Evolutionary conservation across 2,113 vertebrate species (phyloP).

Genomic region (Burhinus oedicnemus): DNA sequence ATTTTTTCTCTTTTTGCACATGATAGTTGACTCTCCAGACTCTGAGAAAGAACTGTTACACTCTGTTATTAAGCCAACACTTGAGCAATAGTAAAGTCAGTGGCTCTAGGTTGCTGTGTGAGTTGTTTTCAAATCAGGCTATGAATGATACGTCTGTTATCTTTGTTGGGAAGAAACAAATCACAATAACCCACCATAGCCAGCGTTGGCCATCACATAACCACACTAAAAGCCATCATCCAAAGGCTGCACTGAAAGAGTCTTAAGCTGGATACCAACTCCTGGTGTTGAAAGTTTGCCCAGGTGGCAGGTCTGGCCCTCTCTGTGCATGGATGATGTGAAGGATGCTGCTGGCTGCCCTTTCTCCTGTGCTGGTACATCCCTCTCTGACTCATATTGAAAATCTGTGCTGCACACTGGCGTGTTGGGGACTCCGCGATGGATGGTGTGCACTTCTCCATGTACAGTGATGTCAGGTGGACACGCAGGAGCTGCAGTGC

Average conservation of each 20-base stretch:
- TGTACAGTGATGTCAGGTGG: neutral
- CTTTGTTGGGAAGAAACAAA: neutral
- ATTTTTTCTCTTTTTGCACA: neutral
- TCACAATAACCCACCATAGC: neutral
- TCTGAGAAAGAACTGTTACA: neutral
- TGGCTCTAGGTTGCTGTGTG: neutral
- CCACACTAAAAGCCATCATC: neutral
- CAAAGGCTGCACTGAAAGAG: neutral
- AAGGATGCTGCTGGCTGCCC: neutral
- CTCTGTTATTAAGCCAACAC: neutral
- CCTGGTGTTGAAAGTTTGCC: neutral
- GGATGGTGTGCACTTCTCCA: neutral
- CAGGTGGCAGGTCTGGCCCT: neutral
- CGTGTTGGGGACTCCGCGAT: neutral
- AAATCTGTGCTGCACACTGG: neutral
- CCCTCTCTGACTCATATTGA: neutral
- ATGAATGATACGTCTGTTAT: neutral
- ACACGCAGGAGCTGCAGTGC: accelerated
- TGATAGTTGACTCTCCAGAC: neutral
- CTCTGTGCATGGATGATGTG: neutral
- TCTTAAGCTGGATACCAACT: neutral
- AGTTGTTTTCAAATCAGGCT: neutral
- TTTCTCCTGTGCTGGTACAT: neutral
- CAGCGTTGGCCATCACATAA: accelerated
- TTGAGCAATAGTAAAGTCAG: neutral